phyloP scores from a whole-genome alignment of 2,113 vertebrate species.

The Okapia johnstoni region DNA sequence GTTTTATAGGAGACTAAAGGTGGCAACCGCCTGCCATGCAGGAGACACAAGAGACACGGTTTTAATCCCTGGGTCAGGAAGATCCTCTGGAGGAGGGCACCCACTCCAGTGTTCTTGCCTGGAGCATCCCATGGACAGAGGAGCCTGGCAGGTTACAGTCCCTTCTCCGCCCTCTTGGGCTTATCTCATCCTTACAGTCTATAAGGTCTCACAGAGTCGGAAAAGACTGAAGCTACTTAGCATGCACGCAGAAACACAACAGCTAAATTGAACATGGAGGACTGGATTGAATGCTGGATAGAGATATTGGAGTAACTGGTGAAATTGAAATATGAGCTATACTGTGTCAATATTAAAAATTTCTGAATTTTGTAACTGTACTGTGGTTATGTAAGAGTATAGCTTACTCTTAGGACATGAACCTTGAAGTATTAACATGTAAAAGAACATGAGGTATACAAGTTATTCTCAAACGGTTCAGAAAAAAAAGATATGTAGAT shows the following conservation, averaged over 20 bases:
- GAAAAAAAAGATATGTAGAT: not conserved
- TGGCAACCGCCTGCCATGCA: not conserved
- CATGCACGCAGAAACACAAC: too few species aligned
- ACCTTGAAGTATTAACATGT: not conserved
- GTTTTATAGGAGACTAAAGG: not conserved
- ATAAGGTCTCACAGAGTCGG: too few species aligned
- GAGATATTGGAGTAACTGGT: not conserved
- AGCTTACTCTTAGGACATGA: not conserved
- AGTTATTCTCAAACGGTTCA: not conserved
- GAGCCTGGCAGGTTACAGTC: too few species aligned
- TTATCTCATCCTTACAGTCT: too few species aligned
- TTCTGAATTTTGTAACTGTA: conserved; percentile 20
- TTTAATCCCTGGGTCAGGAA: not conserved
- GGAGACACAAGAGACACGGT: not conserved
- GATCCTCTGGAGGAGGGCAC: too few species aligned
- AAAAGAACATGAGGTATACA: not conserved
- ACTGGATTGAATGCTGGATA: not conserved
- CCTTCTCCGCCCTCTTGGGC: too few species aligned
- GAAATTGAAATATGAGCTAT: not conserved
- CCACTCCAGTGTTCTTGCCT: too few species aligned
- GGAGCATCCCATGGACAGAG: too few species aligned
- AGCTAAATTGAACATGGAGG: not conserved
- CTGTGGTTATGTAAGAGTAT: not conserved
- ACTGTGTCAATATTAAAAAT: not conserved
- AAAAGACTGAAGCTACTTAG: too few species aligned